Evolutionary conservation across 2,888 invertebrate species (phyloP).

Genomic region (Cetonia aurata): DNA sequence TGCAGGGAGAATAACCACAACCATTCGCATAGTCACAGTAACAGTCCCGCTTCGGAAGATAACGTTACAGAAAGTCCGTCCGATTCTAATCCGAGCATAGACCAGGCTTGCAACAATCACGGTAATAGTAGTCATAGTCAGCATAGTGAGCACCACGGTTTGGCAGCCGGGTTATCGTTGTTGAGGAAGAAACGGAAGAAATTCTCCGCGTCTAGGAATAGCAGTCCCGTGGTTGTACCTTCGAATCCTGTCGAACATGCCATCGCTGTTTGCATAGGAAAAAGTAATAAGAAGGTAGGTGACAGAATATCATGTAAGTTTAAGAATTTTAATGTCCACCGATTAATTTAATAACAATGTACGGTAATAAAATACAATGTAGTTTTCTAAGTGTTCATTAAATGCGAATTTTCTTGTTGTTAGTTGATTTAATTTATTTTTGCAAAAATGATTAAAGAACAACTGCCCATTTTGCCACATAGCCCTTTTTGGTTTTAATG

Average conservation of each 20-base stretch:
- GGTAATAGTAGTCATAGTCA: conserved; percentile 50
- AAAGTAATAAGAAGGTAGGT: conserved; percentile 57
- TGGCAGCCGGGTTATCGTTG: conserved; percentile 76
- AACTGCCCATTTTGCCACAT: no score
- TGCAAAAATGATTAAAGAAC: no score
- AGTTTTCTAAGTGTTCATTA: no score
- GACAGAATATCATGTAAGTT: background rate
- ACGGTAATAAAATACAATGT: no score
- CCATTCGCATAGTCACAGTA: conserved; percentile 67
- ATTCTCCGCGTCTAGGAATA: conserved; percentile 83
- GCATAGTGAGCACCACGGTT: conserved; percentile 54
- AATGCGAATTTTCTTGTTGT: no score
- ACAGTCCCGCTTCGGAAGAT: conserved; percentile 75
- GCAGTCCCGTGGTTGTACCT: conserved; percentile 70
- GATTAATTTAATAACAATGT: no score
- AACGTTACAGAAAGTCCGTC: conserved; percentile 80
- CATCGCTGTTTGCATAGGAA: conserved; percentile 57
- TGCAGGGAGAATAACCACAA: conserved; percentile 69
- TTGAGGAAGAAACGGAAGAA: conserved; percentile 86
- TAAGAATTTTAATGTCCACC: background rate
- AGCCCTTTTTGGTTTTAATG: no score
- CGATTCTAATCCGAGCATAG: conserved; percentile 78
- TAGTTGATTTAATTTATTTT: no score
- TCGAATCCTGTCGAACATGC: conserved; percentile 67
- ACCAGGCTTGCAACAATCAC: conserved; percentile 56